Evolutionary conservation across 2,113 vertebrate genomes (phyloP).

Genomic region (Cyrtonyx montezumae): DNA sequence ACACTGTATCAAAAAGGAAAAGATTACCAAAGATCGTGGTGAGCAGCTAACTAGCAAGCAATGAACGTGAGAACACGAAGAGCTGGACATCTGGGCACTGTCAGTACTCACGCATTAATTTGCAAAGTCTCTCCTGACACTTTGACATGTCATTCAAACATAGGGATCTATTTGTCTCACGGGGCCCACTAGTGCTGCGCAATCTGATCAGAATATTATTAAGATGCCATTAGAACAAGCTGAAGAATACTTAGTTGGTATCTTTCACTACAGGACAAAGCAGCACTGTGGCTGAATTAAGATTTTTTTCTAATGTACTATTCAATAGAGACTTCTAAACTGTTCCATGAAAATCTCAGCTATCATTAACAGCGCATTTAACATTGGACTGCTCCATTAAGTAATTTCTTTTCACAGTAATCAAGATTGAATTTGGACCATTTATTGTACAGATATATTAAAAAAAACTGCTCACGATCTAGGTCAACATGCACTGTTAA

Average conservation of each 20-base stretch:
- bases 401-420: not conserved
- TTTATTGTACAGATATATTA: not conserved
- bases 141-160: not conserved
- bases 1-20: not conserved
- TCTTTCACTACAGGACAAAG: not conserved
- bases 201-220: not conserved
- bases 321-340: not conserved
- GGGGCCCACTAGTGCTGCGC: no score
- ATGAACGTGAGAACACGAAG: rapidly evolving
- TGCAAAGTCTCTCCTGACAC: not conserved
- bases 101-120: not conserved
- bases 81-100: not conserved
- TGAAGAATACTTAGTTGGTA: not conserved
- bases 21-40: not conserved
- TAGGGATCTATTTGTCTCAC: rapidly evolving
- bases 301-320: not conserved
- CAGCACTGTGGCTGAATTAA: not conserved
- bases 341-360: not conserved
- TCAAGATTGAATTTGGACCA: not conserved
- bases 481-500: no score
- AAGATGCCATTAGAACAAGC: not conserved
- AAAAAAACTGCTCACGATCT: not conserved
- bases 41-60: not conserved
- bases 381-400: not conserved
- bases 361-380: not conserved